Evolutionary conservation across 2,888 invertebrate species (phyloP), one percentile per base, ranked within the genome.

Genomic region (Meiosimyza decipiens): DNA sequence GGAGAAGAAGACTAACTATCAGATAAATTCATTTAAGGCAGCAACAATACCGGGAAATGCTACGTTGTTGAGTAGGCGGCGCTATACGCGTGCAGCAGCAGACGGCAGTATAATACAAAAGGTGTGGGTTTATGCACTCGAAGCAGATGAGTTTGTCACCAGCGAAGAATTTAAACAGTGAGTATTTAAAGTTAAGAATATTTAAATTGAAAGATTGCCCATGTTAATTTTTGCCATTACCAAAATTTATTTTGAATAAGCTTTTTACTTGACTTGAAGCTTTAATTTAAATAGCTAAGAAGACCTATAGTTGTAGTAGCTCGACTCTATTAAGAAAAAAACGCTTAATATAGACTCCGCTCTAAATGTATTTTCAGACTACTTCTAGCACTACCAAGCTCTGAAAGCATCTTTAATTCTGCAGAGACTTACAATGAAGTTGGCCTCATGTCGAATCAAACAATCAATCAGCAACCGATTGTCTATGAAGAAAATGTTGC

Each of bases 51-150:
- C 77, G 6, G 28, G 55, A 13, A 54, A 66, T 13, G 22, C 49
- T 13, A 69, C 57, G 47, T 6, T 12, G 11, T 13, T n/a, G n/a
- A 33, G 40, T 9, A 33, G 6, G 9, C 13, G 28, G 9, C 13
- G 28, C 9, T 2, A 18, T 18, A 28, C n/a, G 13, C 49, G 33
- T 33, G 40, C n/a, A 15, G n/a, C 28, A 15, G 12, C 40, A 3
- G 69, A 60, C 6, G 15, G 54, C 3, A 62, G 28, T 9, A n/a
- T 77, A 12, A 63, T 75, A n/a, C 78, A 78, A 50, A 78, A 78
- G 67, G 77, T 77, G 0, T 82, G 81, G 82, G 71, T 79, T 4
- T 82, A 81, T 76, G 79, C 78, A 1, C 73, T 79, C 52, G 66
- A 77, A 7, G 64, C 66, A 6, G 73, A 76, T 9, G 64, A 73